A percentile compares a stretch with the other conserved stretches of the same genome.
phyloP scores from a whole-genome alignment of 2,797 vertebrate genomes.

The Enteromius afrohamiltoni region DNA sequence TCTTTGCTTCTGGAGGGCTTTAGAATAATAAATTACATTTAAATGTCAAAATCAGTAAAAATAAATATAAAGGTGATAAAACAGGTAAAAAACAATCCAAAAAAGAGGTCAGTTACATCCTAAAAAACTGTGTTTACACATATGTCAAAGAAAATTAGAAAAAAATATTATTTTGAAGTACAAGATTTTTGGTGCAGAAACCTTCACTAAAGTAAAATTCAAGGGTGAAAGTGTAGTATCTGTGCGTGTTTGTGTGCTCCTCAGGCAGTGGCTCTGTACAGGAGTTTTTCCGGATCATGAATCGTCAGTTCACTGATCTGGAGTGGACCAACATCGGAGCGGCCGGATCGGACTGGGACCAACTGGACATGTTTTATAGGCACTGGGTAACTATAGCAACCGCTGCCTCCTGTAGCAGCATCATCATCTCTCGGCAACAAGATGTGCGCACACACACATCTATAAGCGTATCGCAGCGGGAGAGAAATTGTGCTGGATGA shows the following conservation, averaged over 20 bases:
- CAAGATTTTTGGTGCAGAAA: not conserved
- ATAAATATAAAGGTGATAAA: no score
- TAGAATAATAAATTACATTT: no score
- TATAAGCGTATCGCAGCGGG: conserved; percentile 22
- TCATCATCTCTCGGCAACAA: not conserved
- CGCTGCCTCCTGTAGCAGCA: conserved; percentile 52
- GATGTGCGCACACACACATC: not conserved
- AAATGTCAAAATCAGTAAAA: no score
- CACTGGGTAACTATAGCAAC: conserved; percentile 88
- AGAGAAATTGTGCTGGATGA: conserved; percentile 43
- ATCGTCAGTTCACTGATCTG: conserved; percentile 89
- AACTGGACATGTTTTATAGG: conserved; percentile 91
- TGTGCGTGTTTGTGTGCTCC: conserved; percentile 17
- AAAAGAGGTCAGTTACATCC: no score
- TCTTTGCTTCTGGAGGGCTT: not conserved
- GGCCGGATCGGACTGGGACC: conserved; percentile 83
- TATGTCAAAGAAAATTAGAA: no score
- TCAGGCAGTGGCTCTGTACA: conserved; percentile 88
- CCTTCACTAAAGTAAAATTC: not conserved
- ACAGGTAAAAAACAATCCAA: no score
- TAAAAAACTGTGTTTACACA: no score
- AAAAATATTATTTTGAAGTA: not conserved
- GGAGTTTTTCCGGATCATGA: conserved; percentile 96
- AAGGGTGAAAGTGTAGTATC: not conserved
- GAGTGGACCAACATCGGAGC: conserved; percentile 89